Evolutionary conservation across 2,797 vertebrate genomes (phyloP).

Genomic region (Malacoctenus gilli): DNA sequence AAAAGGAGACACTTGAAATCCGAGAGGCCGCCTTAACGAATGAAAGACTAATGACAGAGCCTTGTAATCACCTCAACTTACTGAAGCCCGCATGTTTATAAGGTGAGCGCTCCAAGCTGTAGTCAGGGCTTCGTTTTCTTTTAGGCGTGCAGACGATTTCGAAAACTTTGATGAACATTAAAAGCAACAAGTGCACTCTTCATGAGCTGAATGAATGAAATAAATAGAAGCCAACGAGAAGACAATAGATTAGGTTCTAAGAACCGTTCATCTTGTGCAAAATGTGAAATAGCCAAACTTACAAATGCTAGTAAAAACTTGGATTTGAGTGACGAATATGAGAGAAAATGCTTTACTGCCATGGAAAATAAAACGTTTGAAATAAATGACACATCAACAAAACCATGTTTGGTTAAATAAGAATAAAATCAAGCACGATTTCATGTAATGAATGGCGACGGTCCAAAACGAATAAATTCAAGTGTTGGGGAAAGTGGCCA

Average conservation of each 20-base stretch:
- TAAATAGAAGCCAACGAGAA: too few relatives aligned
- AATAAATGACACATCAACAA: too few relatives aligned
- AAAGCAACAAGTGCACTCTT: slow-evolving; percentile 1
- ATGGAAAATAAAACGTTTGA: too few relatives aligned
- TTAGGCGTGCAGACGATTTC: neutral
- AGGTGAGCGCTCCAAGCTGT: slow-evolving; percentile 44
- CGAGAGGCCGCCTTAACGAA: slow-evolving; percentile 85
- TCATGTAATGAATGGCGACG: slow-evolving; percentile 39
- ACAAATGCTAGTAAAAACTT: too few relatives aligned
- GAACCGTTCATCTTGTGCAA: too few relatives aligned
- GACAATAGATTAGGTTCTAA: too few relatives aligned
- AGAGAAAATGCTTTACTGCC: too few relatives aligned
- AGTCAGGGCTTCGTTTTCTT: slow-evolving; percentile 30
- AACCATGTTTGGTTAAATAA: too few relatives aligned
- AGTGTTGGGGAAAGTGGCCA: neutral
- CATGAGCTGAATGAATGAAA: too few relatives aligned
- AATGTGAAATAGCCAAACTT: too few relatives aligned
- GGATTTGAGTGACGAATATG: too few relatives aligned
- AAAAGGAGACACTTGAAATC: slow-evolving; percentile 99
- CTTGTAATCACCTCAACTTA: slow-evolving; percentile 81
- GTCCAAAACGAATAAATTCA: slow-evolving; percentile 23
- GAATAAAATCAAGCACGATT: slow-evolving; percentile 17
- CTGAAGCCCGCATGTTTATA: slow-evolving; percentile 62
- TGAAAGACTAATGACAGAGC: slow-evolving; percentile 78
- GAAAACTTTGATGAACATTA: neutral